Conservation (phyloP, 2,797 vertebrate genomes). For the Malurus splendens region DNA sequence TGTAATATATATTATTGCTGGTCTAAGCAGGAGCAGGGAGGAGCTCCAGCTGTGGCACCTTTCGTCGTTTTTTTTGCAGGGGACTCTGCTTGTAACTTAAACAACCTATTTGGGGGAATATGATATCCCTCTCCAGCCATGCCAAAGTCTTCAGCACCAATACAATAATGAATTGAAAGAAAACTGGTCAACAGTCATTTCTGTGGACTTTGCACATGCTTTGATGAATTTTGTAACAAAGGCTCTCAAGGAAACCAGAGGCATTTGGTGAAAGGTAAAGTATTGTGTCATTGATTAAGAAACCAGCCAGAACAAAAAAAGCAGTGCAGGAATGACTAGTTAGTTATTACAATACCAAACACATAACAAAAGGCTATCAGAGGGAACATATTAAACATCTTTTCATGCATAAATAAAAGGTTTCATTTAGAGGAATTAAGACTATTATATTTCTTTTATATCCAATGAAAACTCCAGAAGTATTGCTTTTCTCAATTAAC, state of each 20-base stretch:
- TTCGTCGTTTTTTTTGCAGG: neutral
- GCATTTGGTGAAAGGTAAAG: neutral
- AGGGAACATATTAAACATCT: neutral
- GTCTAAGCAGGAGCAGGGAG: conserved; percentile 10
- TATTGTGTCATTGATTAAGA: neutral
- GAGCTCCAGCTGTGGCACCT: neutral
- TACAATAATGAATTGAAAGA: neutral
- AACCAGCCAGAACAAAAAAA: neutral
- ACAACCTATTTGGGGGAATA: neutral
- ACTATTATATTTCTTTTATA: neutral
- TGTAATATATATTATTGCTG: conserved; percentile 12
- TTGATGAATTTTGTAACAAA: neutral
- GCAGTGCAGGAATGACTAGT: neutral
- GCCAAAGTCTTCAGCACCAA: neutral
- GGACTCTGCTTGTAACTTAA: neutral
- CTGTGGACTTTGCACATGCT: neutral
- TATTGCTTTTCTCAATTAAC: neutral
- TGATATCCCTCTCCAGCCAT: neutral
- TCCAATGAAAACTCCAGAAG: neutral
- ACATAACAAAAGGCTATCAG: neutral
- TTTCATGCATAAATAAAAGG: conserved; percentile 9
- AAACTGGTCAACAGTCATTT: neutral
- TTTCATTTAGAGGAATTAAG: neutral
- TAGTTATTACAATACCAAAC: neutral
- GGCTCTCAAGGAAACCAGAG: neutral